Conservation (phyloP, 2,797 vertebrate species). For the Spinus pinus region DNA sequence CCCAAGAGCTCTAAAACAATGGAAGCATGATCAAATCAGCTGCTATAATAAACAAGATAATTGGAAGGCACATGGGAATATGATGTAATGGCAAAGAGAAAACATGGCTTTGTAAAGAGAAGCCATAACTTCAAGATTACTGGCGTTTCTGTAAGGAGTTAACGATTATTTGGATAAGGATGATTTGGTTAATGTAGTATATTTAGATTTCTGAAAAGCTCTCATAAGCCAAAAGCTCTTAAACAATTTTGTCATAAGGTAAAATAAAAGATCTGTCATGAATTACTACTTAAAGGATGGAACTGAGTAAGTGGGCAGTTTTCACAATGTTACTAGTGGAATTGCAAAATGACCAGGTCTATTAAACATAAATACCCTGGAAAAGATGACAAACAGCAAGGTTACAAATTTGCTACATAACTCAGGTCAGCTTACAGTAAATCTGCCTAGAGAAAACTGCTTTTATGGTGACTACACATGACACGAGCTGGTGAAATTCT, state of each 20-base stretch:
- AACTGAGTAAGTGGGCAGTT: background rate
- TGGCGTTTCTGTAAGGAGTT: background rate
- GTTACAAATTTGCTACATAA: background rate
- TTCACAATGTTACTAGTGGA: background rate
- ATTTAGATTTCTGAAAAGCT: conserved; percentile 35
- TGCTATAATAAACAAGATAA: conserved; percentile 39
- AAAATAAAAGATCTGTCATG: conserved; percentile 8
- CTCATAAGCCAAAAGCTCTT: conserved; percentile 3
- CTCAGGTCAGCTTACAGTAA: background rate
- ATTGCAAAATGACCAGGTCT: background rate
- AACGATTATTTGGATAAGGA: conserved; percentile 46
- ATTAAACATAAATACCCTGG: background rate
- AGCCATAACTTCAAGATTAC: background rate
- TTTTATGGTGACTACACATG: background rate
- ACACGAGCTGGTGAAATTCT: background rate
- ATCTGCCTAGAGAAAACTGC: background rate
- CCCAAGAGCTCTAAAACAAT: conserved; percentile 2
- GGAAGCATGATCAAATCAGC: conserved; percentile 21
- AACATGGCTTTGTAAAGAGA: background rate
- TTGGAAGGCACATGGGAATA: background rate
- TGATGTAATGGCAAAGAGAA: conserved; percentile 11
- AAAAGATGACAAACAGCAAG: background rate
- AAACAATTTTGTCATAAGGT: conserved; percentile 33
- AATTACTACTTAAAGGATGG: background rate
- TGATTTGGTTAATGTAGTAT: conserved; percentile 28